Evolutionary conservation across 2,797 vertebrate genomes (phyloP), one percentile per base, ranked within the genome.

Genomic region (Simalia tracyae): DNA sequence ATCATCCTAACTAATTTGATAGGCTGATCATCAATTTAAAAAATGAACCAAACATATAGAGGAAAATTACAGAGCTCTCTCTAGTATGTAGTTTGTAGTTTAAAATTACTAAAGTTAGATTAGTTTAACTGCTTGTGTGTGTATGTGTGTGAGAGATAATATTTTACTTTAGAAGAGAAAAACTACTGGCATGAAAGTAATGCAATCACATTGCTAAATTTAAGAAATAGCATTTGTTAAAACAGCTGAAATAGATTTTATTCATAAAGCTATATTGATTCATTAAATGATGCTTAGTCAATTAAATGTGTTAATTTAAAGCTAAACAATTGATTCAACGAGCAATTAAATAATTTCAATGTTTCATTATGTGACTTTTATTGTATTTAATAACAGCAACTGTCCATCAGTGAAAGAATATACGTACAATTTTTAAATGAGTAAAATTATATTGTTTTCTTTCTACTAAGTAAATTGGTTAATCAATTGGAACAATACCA

Each of bases 321-420:
- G 46, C 84, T 42, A 59, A 85, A 63, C 22, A 90, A 89, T 31
- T 86, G 88, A 92, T 76, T 92, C 36, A 89, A 64, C 42, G 64
- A 87, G 59, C n/a, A 90, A 81, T 92, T 63, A 90, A 87, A 92
- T 90, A 87, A 90, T 81, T 81, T 63, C 14, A 89, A 15, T 92
- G 64, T 56, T 56, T 90, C 31, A 81, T 81, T 64, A 42, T 64
- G 81, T 42, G 26, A 12, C 42, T 61, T 87, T 57, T 26, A 81
- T 64, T 63, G 15, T 90, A 63, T 90, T 87, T 87, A 90, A 90
- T 87, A 90, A 87, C 24, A 87, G 31, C 56, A 63, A 46, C n/a
- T 81, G n/a, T 87, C 89, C n/a, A 28, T 63, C 46, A 57, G 2
- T 68, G 8, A 76, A 89, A 22, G 31, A 92, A 61, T 28, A 63